Conservation (phyloP, 1,140 invertebrate genomes). For the Macrocentrus cingulum region DNA sequence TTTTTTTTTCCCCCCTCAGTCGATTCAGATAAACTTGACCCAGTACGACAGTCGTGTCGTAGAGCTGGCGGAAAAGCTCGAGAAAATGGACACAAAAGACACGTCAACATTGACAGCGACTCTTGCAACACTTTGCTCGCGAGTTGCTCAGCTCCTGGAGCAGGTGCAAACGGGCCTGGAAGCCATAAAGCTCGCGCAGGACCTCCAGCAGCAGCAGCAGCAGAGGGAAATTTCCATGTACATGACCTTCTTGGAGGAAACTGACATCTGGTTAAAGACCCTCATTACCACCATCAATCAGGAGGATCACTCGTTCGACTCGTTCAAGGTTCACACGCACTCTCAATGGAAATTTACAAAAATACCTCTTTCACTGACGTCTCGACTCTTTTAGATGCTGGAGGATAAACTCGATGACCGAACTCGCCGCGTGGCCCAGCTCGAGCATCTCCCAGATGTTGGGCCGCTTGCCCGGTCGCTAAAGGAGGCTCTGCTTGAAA, state of each 20-base stretch:
- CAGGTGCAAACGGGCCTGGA: conserved; percentile 65
- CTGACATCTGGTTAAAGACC: conserved; percentile 64
- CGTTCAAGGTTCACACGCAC: conserved; percentile 42
- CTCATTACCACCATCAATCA: conserved; percentile 39
- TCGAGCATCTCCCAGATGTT: conserved; percentile 51
- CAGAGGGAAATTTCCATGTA: conserved; percentile 63
- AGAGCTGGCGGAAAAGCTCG: no score
- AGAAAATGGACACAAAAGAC: no score
- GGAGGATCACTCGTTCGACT: conserved; percentile 34
- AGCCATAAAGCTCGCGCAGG: conserved; percentile 62
- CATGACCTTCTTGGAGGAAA: conserved; percentile 64
- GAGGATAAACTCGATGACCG: conserved; percentile 47
- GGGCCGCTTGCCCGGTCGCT: conserved; percentile 43
- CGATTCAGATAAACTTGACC: no score
- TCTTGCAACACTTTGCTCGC: no score
- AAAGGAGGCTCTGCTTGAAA: conserved; percentile 45
- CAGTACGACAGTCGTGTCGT: no score
- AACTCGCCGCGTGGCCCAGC: conserved; percentile 40
- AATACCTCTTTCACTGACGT: no score
- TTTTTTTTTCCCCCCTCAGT: no score
- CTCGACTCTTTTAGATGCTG: conserved; percentile 44
- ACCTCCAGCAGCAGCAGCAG: conserved; percentile 62
- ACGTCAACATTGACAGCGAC: no score
- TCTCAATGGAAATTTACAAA: no score
- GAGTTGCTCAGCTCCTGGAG: conserved; percentile 62